Base-by-base conservation (phyloP, 2,888 invertebrate genomes). In the Eupithecia vulgata region DNA sequence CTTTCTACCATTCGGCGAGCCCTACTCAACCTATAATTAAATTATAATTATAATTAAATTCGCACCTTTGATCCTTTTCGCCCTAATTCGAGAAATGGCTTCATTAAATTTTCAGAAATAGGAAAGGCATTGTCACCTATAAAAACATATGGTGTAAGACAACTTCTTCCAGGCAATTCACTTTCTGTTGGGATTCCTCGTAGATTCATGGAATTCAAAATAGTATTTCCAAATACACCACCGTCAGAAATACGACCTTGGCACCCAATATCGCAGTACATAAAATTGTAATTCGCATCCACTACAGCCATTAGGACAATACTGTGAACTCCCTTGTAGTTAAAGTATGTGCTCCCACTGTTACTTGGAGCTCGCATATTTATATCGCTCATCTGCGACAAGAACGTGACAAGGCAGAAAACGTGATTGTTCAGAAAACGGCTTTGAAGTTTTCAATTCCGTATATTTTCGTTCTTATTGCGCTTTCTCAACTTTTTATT, bases 1-100 rank as follows among this genome's bases (percentile, higher is more conserved):
- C 76, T 81, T 78, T 81, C 80, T 71, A 81, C 79, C 40, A 81
- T 77, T 75, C 79, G 80, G 68, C 80, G 78, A 72, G 80, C 79
- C 71, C 79, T 76, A 62, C 74, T 74, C 72, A 81, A 76, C 67
- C 74, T 78, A 74, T 80, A 75, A 67, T 81, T 79, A 70, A 76
- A n/a, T n/a, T n/a, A n/a, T n/a, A n/a, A n/a, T n/a, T n/a, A n/a
- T n/a, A n/a, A n/a, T n/a, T n/a, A 76, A 76, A 81, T 74, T 76
- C 75, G 70, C 71, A 67, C 75, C 72, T 75, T 77, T 68, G 75
- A 71, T 71, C 68, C 67, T 78, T 78, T 70, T 74, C 67, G 67
- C 71, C 73, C 73, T 73, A 75, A 75, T 78, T 73, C 75, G 77
- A 73, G 76, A 79, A 72, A 80, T 66, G 80, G 78, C 75, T 80